Evolutionary conservation across 2,888 invertebrate species (phyloP), one percentile per base, ranked within the genome.

Genomic region (Ornithoptera priamus): DNA sequence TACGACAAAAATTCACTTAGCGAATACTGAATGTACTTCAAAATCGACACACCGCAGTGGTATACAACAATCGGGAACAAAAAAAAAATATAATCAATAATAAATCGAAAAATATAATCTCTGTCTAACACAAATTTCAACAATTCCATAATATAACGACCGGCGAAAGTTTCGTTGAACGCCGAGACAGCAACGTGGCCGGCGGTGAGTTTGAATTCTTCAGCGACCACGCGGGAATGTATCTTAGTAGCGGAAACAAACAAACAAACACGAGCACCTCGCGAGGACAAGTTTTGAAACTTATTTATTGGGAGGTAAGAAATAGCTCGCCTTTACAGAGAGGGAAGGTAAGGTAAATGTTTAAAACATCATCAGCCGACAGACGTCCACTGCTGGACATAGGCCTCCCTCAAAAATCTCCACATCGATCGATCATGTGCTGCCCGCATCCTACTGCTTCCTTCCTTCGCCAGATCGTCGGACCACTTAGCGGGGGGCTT

Each of bases 51-150:
- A 67, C 73, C 78, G 76, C 78, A 80, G 79, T 80, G 84, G 81
- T 79, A 82, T 85, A 88, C 85, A 89, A 89, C 87, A 88, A 87
- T 82, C 76, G 80, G 81, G 77, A 84, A 87, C 82, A 64, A 58
- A 82, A 85, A 80, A 53, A n/a, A 53, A 53, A 15, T 8, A 42
- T 80, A 85, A 85, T 82, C 78, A 87, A 86, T 86, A 86, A 85
- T 86, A 83, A 88, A 87, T 91, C 90, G 83, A 90, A 91, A 91
- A 91, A 92, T 90, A 91, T 89, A 90, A 88, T 88, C 87, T 90
- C 87, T 89, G 87, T 80, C 78, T 84, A 87, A 85, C 80, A 85
- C 80, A 87, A 85, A 85, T 85, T 88, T 86, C 75, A 91, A 90
- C 89, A 91, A 90, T 88, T 88, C 86, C 85, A 85, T 85, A 81